Percentiles rank a stretch among this genome's conserved stretches.
Conservation (phyloP, 2,113 vertebrate genomes). For the Hemibagrus wyckioides region DNA sequence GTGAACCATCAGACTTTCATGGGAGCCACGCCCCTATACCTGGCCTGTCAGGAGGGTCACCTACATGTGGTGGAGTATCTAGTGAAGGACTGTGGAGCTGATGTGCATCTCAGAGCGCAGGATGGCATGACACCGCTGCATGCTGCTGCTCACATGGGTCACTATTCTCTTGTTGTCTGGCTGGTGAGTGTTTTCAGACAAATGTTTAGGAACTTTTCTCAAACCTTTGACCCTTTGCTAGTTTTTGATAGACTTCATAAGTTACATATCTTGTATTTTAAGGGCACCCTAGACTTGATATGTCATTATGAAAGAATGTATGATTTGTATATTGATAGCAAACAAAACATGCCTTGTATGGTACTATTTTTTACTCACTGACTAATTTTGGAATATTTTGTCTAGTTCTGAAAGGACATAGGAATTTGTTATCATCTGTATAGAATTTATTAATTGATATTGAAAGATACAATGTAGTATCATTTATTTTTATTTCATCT, state of each 20-base stretch:
- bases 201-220: background rate
- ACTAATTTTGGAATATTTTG: background rate
- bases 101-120: slow-evolving; percentile 75
- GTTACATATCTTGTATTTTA: background rate
- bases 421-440: background rate
- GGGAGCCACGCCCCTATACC: slow-evolving; percentile 80
- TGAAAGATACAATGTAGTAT: background rate
- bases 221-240: background rate
- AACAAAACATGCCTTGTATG: background rate
- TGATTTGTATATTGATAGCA: background rate
- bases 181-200: slow-evolving; percentile 70
- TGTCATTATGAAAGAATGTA: background rate
- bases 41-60: slow-evolving; percentile 86
- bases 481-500: background rate
- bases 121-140: slow-evolving; percentile 85
- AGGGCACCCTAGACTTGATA: background rate
- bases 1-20: slow-evolving; percentile 74
- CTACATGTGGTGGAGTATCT: slow-evolving; percentile 78
- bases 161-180: slow-evolving; percentile 78
- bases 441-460: background rate
- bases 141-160: slow-evolving; percentile 80
- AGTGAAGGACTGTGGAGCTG: slow-evolving; percentile 74
- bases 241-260: background rate
- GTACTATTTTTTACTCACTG: background rate
- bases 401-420: background rate